Conservation (phyloP, 2,113 vertebrate species). For the Bombycilla garrulus region DNA sequence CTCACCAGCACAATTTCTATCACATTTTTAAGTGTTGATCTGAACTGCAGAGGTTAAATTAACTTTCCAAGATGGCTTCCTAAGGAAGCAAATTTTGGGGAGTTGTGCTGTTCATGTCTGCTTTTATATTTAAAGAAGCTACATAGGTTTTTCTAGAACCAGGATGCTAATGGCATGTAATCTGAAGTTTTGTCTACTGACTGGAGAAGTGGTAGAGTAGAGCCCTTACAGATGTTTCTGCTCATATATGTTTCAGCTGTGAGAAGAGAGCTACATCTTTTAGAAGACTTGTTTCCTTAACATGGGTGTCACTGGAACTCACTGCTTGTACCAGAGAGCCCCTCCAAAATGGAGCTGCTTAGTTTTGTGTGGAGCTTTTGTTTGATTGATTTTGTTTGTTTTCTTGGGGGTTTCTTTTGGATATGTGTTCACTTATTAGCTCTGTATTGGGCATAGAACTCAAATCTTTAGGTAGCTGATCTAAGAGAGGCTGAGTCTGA, state of each 20-base stretch:
- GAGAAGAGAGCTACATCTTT: neutral
- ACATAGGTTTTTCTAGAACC: neutral
- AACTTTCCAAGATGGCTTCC: neutral
- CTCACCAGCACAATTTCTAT: neutral
- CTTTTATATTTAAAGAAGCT: neutral
- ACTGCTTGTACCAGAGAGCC: neutral
- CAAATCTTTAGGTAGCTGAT: neutral
- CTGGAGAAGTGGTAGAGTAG: neutral
- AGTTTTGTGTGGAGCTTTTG: neutral
- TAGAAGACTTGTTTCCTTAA: neutral
- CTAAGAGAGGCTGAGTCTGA: neutral
- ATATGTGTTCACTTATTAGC: neutral
- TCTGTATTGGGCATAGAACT: neutral
- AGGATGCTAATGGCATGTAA: neutral
- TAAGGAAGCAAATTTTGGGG: neutral
- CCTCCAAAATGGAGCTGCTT: neutral
- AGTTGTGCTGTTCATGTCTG: neutral
- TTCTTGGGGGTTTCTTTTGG: neutral
- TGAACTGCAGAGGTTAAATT: neutral
- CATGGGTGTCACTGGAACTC: neutral
- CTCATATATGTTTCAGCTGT: neutral
- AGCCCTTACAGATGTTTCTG: neutral
- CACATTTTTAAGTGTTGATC: neutral
- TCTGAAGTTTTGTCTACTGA: neutral
- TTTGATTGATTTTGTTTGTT: neutral